Conservation (phyloP, 1,140 invertebrate genomes). For the Drosophila melanogaster region Release_6_plus_ISO1_MT NC_004354.4:10575501-10576000, state of each 20-base stretch:
- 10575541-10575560: slow-evolving; percentile 74
- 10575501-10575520: slow-evolving; percentile 13
- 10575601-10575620: slow-evolving; percentile 67
- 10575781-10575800: slow-evolving; percentile 31
- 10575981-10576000: slow-evolving; percentile 33
- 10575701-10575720: slow-evolving; percentile 51
- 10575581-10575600: slow-evolving; percentile 68
- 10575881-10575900: slow-evolving; percentile 7
- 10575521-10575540: slow-evolving; percentile 62
- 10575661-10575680: slow-evolving; percentile 2
- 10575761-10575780: slow-evolving; percentile 4
- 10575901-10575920: slow-evolving; percentile 19
- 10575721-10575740: slow-evolving; percentile 49
- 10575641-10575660: slow-evolving; percentile 34
- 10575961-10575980: slow-evolving; percentile 36
- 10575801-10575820: slow-evolving; percentile 59
- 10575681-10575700: slow-evolving; percentile 48
- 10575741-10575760: slow-evolving; percentile 38
- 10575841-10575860: slow-evolving; percentile 24
- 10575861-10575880: slow-evolving; percentile 19
- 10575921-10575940: slow-evolving; percentile 33
- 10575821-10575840: slow-evolving; percentile 45
- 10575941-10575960: slow-evolving; percentile 53
- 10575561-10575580: slow-evolving; percentile 71
- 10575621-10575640: slow-evolving; percentile 74